Base-by-base conservation (phyloP, 2,113 vertebrate species). In the Pedetes capensis region DNA sequence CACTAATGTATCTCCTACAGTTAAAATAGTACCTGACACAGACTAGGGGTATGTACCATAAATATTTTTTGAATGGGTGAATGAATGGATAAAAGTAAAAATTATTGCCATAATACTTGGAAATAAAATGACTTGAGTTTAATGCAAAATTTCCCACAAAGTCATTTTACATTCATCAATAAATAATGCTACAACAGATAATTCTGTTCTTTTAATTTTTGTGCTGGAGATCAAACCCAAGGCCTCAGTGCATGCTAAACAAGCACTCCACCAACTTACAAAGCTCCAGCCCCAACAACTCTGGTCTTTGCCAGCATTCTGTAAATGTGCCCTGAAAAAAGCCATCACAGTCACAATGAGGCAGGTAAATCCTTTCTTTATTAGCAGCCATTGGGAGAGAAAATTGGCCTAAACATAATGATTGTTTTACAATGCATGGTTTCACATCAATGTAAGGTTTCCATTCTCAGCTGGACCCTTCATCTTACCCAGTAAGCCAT, bases 71-170 rank as follows among this genome's bases (percentile, higher is more conserved):
- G 37, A 94, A 66, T 84, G 47, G 37, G 53, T 84, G 12, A 61
- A n/a, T 71, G 27, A 92, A 22, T 78, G 44, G 66, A 86, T 79
- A 25, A 72, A 93, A 90, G 61, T 39, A 11, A 85, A 92, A 91
- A 55, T 42, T 53, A 25, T 74, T 93, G 11, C 8, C 32, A 0
- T 80, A 44, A 91, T 25, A 84, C 20, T 74, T 79, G 6, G 42
- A 84, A 84, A 91, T 74, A 91, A 72, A 84, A 84, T 79, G 34
- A 83, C 55, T 93, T 72, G 29, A 81, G 71, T 63, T 95, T 81
- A 81, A 78, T 37, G 87, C 32, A 64, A 88, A 94, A 81, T 66
- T 4, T 69, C 27, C 64, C 37, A 79, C 4, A 10, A 49, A 72
- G 16, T 61, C 74, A 42, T 63, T 72, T 82, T 72, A 61, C 20